Percentiles rank a stretch among this genome's conserved stretches.
phyloP scores from a whole-genome alignment of 37 sponge, comb jelly and placozoan species.

The Chondrilla cf. caribensis region DNA sequence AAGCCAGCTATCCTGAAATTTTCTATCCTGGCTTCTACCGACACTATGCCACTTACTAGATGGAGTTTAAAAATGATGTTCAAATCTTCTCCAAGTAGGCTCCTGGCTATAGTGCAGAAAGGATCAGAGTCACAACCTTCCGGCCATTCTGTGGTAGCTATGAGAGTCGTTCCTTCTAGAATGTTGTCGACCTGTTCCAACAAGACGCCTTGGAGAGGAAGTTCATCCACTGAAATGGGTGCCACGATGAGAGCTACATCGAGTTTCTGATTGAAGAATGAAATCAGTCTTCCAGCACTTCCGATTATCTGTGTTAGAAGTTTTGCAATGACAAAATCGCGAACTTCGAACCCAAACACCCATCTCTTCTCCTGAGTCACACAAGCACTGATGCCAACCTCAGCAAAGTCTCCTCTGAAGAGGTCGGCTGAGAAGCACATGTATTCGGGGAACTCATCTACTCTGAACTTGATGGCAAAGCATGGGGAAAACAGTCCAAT shows the following conservation, averaged over 20 bases:
- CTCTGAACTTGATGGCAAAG: not conserved
- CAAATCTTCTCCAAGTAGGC: slow-evolving; percentile 25
- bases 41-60: not conserved
- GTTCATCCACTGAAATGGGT: not conserved
- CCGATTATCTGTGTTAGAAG: not conserved
- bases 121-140: slow-evolving; percentile 2
- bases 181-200: not conserved
- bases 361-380: not conserved
- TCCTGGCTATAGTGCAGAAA: slow-evolving; percentile 15
- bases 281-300: not conserved
- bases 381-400: not conserved
- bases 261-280: slow-evolving; percentile 8
- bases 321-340: not conserved
- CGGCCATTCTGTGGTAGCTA: not conserved
- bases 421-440: slow-evolving; percentile 14
- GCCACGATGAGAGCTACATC: slow-evolving; percentile 4
- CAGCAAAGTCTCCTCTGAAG: slow-evolving; percentile 2
- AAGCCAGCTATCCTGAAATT: slow-evolving; percentile 18
- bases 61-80: not conserved
- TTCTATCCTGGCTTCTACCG: not conserved
- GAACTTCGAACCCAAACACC: slow-evolving; percentile 20
- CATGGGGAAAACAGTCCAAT: not conserved
- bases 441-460: not conserved
- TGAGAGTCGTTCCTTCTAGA: not conserved
- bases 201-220: not conserved